Evolutionary conservation across 2,113 vertebrate genomes (phyloP), one percentile per base, ranked within the genome.

Genomic region (Chascanopsetta lugubris): DNA sequence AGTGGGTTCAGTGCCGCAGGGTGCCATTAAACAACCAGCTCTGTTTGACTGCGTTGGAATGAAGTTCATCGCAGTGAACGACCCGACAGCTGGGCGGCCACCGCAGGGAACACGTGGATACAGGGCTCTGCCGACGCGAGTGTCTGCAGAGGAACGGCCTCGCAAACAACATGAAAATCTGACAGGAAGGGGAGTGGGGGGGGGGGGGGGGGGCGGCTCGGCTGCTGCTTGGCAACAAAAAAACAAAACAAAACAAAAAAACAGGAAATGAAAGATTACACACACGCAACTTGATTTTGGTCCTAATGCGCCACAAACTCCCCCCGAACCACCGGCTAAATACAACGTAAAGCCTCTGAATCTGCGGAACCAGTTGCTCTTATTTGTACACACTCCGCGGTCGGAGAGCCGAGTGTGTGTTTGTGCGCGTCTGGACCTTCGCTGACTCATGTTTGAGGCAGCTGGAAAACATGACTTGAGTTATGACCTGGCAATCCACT

Each of bases 341-440:
- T 13, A 40, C 25, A 29, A 6, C 38, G n/a, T 32, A 24, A 42
- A 42, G 60, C 50, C 34, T 65, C 36, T 30, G 48, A 42, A 56
- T 15, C 51, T 50, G n/a, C 50, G 30, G 29, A 61, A 57, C 30
- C 30, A 43, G 30, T 29, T n/a, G 49, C 10, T 36, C 13, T 36
- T 36, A 13, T 15, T 36, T n/a, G 18, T 42, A 45, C 18, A 45
- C 42, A 45, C 54, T 75, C 63, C 64, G 74, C 72, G 60, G 69
- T 69, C 64, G 20, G 27, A 61, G 79, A 85, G 67, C 75, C 69
- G 82, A 78, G 74, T 60, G 72, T n/a, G 10, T 29, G 21, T 15
- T 8, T 22, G 10, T 18, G 21, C 10, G 43, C 47, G 49, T 11
- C 20, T 32, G 42, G 29, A 69, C 69, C 72, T 56, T 46, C 49